These are phyloP conservation scores for Drosophila anceps DNA, from an alignment of 2,888 invertebrate genomes.

Conservation along the genomic window DNA sequence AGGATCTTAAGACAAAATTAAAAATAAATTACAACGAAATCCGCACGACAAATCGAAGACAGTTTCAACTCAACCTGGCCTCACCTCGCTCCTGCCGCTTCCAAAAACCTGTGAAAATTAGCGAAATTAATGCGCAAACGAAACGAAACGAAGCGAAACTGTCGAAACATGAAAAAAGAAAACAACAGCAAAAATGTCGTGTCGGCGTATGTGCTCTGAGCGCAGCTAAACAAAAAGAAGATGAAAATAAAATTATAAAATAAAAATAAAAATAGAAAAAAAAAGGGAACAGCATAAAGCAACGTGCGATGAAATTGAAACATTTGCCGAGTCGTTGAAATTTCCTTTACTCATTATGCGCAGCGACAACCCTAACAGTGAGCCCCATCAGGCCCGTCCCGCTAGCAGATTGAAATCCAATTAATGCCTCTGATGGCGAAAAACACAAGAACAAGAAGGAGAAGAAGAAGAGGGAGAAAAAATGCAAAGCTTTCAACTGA, in stretches of 20 bases:
- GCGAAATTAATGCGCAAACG: constrained; percentile 75
- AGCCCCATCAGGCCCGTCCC: neutral
- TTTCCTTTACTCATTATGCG: constrained; percentile 74
- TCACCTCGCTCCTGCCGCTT: neutral
- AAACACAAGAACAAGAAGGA: constrained; percentile 28
- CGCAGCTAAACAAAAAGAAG: constrained; percentile 4
- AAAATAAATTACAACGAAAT: constrained; percentile 75
- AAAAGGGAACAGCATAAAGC: constrained; percentile 21
- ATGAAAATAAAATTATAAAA: constrained; percentile 8
- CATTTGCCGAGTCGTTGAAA: constrained; percentile 74
- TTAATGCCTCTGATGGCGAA: constrained; percentile 71
- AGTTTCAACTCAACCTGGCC: neutral
- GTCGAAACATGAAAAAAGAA: constrained; percentile 56
- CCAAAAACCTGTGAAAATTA: constrained; percentile 71
- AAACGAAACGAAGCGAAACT: constrained; percentile 68
- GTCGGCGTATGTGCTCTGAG: constrained; percentile 60
- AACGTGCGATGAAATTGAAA: constrained; percentile 65
- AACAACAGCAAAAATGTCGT: constrained; percentile 47
- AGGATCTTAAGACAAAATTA: constrained; percentile 67
- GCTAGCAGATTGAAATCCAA: constrained; percentile 73
- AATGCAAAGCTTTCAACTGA: constrained; percentile 72
- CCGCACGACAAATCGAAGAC: constrained; percentile 67
- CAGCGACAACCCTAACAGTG: constrained; percentile 57
- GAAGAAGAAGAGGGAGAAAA: constrained; percentile 15
- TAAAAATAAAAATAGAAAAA: neutral